These are phyloP conservation scores for Hydropsyche betteni DNA, from an alignment of 2,888 invertebrate species.

Conservation along the genomic window DNA sequence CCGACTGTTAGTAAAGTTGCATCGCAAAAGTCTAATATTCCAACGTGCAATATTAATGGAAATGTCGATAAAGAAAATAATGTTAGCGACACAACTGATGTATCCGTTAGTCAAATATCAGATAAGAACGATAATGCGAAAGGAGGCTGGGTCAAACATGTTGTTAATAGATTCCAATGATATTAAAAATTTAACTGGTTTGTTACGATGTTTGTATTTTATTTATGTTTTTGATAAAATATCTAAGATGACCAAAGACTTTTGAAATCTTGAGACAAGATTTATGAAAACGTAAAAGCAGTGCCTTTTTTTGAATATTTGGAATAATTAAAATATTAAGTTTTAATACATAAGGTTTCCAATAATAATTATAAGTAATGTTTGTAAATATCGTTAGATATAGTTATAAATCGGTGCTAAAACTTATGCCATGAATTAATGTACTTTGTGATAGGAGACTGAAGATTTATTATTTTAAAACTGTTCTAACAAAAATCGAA, in stretches of 20 bases:
- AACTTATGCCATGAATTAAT: conserved; percentile 11
- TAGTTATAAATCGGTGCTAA: not conserved
- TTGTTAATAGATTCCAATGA: conserved; percentile 77
- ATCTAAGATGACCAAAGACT: no score
- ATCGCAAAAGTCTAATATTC: conserved; percentile 48
- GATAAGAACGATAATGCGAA: conserved; percentile 59
- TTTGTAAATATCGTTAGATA: no score
- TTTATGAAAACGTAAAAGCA: no score
- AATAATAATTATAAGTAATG: no score
- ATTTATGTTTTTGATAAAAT: no score
- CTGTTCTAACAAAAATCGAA: no score
- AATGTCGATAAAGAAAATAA: conserved; percentile 30
- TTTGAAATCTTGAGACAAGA: no score
- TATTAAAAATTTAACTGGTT: not conserved
- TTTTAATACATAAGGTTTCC: no score
- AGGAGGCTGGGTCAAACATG: conserved; percentile 78
- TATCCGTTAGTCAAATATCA: conserved; percentile 48
- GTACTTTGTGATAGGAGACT: conserved; percentile 15
- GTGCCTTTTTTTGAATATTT: no score
- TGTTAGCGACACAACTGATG: not conserved
- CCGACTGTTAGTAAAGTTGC: conserved; percentile 20
- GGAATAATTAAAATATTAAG: no score
- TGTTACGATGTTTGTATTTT: no score
- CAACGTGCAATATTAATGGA: conserved; percentile 30
- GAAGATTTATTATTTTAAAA: not conserved